Evolutionary conservation across 2,888 invertebrate species (phyloP).

Genomic region (Acleris sparsana): DNA sequence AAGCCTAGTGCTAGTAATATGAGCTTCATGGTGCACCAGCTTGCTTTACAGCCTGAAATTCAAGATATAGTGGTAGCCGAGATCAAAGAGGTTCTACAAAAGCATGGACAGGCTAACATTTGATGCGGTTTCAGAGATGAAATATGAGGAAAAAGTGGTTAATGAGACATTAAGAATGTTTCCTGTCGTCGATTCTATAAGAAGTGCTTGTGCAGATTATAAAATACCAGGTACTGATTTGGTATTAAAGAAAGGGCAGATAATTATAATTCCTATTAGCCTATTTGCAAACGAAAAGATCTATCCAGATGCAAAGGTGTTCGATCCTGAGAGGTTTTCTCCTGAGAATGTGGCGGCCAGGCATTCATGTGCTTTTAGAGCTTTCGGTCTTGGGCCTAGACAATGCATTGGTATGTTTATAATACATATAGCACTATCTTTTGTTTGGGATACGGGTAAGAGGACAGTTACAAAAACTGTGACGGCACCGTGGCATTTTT

Average conservation of each 20-base stretch:
- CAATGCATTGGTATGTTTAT: conserved; percentile 38
- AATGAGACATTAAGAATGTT: conserved; percentile 17
- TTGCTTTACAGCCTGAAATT: conserved; percentile 30
- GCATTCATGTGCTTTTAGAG: conserved; percentile 34
- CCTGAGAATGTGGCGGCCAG: conserved; percentile 24
- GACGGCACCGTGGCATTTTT: neutral
- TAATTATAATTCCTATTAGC: conserved; percentile 16
- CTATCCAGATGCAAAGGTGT: conserved; percentile 36
- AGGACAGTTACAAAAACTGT: neutral
- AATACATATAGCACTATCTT: neutral
- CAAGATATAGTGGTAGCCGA: conserved; percentile 31
- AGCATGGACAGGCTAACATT: neutral
- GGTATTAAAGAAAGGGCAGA: conserved; percentile 26
- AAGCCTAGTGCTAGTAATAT: conserved; percentile 33
- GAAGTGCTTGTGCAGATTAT: conserved; percentile 19
- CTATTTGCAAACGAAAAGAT: conserved; percentile 35
- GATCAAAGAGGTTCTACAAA: conserved; percentile 15
- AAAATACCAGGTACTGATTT: conserved; percentile 33
- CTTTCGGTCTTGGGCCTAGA: conserved; percentile 39
- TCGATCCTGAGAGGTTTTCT: conserved; percentile 40
- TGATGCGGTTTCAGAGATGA: conserved; percentile 5
- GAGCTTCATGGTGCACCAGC: conserved; percentile 32
- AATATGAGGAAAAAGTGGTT: conserved; percentile 18
- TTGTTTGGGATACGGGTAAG: neutral
- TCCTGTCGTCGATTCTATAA: conserved; percentile 4